phyloP scores from a whole-genome alignment of 2,888 invertebrate genomes.

The Melanotus villosus region DNA sequence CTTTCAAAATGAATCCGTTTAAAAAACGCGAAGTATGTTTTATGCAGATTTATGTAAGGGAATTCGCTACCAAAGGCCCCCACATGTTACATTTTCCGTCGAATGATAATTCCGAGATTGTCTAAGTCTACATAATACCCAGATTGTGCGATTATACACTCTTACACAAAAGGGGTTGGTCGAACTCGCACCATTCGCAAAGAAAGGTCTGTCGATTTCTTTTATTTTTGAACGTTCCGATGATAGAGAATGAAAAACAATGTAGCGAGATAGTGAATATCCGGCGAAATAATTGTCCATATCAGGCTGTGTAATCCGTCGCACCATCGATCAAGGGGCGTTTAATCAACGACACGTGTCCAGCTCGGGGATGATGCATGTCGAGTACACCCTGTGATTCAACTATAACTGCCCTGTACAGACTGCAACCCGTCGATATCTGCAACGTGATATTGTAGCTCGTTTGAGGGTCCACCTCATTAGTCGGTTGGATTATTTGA shows the following conservation, averaged over 20 bases:
- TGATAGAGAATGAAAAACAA: background rate
- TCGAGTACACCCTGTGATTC: background rate
- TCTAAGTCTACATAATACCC: background rate
- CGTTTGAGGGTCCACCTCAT: conserved; percentile 18
- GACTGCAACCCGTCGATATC: conserved; percentile 13
- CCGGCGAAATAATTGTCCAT: conserved; percentile 24
- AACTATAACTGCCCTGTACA: background rate
- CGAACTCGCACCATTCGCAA: background rate
- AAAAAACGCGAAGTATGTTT: conserved; percentile 12
- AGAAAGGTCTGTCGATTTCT: background rate
- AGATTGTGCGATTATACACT: background rate
- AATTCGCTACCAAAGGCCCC: background rate
- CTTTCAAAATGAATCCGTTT: conserved; percentile 36
- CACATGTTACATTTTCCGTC: conserved; percentile 1
- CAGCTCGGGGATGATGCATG: conserved; percentile 30
- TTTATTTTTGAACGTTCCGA: background rate
- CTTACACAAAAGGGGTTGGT: conserved; percentile 7
- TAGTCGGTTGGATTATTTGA: conserved; percentile 24
- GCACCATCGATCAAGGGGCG: conserved; percentile 30
- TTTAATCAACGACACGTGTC: conserved; percentile 38
- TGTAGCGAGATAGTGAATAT: background rate
- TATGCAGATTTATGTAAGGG: conserved; percentile 10
- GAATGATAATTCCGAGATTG: conserved; percentile 12
- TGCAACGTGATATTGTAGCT: conserved; percentile 8
- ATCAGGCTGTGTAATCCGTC: conserved; percentile 11